These are phyloP conservation scores for Drosophila barbarae DNA, from an alignment of 2,888 invertebrate genomes.

Conservation along the genomic window DNA sequence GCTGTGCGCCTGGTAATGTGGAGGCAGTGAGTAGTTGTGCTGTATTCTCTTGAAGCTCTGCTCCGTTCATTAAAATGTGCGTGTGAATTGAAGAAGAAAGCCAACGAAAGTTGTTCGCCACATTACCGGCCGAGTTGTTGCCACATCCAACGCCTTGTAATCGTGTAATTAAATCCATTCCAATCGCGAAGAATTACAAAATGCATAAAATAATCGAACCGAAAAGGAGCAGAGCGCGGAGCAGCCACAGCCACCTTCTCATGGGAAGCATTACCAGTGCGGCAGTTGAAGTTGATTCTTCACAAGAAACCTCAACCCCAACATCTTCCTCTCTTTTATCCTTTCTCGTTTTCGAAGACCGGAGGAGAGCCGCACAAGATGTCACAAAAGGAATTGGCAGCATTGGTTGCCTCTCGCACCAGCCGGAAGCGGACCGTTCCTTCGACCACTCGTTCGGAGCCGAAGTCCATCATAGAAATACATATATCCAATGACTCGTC, in stretches of 20 bases:
- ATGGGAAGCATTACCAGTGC: conserved; percentile 37
- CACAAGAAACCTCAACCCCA: conserved; percentile 9
- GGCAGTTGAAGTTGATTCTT: conserved; percentile 20
- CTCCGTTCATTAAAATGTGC: conserved; percentile 28
- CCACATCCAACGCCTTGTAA: conserved; percentile 16
- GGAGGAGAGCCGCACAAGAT: conserved; percentile 4
- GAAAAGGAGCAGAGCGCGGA: conserved; percentile 40
- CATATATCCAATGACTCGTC: conserved; percentile 64
- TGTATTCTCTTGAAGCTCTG: conserved; percentile 40
- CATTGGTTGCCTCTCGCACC: conserved; percentile 15
- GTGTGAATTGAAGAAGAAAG: conserved; percentile 25
- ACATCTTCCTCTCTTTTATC: conserved; percentile 20
- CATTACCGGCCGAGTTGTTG: conserved; percentile 39
- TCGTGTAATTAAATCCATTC: background rate
- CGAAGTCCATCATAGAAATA: conserved; percentile 74
- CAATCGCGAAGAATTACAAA: conserved; percentile 4
- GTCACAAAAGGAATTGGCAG: conserved; percentile 37
- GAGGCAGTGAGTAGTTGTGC: conserved; percentile 53
- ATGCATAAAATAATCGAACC: conserved; percentile 12
- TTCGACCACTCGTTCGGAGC: conserved; percentile 48
- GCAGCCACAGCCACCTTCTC: conserved; percentile 36
- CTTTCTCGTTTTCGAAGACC: conserved; percentile 16
- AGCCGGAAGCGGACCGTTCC: conserved; percentile 48
- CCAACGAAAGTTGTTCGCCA: conserved; percentile 51
- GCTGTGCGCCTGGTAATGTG: conserved; percentile 37